Base-by-base conservation (phyloP, 2,797 vertebrate genomes). In the Siniperca obscura region DNA sequence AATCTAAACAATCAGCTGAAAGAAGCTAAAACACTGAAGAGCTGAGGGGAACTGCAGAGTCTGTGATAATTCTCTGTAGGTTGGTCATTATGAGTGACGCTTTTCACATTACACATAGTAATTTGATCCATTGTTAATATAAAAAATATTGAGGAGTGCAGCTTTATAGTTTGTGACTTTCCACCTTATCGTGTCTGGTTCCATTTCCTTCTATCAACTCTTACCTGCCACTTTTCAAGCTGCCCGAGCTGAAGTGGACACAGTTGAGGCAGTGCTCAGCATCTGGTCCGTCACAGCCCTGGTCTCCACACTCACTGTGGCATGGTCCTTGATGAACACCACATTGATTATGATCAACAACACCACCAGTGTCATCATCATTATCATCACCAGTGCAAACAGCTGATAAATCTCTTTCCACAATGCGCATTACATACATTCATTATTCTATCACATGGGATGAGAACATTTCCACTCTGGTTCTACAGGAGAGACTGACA, bases 261-360 rank as follows among this genome's bases (percentile, higher is more conserved):
- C 98, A 98, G 93, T 97, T 98, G 86, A 97, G 93, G 83, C 98
- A 98, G 83, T 98, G 97, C 76, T 96, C 97, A 0, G 95, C 94
- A 0, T 89, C 92, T 59, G 97, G 96, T 8, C 97, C 97, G 0
- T 98, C 97, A 0, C 97, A 98, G 90, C 96, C 97, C 92, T 97
- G 96, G 91, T 96, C 92, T 0, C 96, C 97, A 22, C 98, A 98
- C 82, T 98, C 96, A 0, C 85, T 94, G 86, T 98, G 96, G 86
- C 98, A 98, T 0, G 86, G 89, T 82, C 89, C 98, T 98, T 96
- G 79, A 85, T 84, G 9, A 62, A 34, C 48, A 69, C 2, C 21
- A 74, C 30, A 61, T 34, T 50, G 4, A 74, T 48, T 27, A 62
- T 53, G 6, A 77, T 65, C 61, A 80, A 1, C 53, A 72, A 2